Evolutionary conservation across 1,140 invertebrate genomes (phyloP).

Genomic region (Galendromus occidentalis): DNA sequence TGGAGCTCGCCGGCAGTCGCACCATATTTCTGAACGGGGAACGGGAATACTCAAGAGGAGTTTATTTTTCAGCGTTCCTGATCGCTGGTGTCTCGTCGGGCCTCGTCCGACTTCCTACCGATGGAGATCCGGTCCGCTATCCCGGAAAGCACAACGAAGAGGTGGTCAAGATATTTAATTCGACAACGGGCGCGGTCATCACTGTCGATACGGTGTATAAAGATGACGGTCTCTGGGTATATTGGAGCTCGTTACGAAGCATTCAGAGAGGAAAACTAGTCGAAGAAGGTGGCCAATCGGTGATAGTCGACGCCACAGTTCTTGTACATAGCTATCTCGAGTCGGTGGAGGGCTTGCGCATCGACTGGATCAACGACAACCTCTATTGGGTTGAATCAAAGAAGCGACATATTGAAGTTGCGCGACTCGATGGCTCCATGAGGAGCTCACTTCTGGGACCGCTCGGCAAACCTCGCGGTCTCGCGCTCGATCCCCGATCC

Average conservation of each 20-base stretch:
- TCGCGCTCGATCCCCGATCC: not conserved
- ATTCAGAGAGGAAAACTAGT: not conserved
- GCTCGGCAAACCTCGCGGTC: not conserved
- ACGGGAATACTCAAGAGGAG: too few species aligned
- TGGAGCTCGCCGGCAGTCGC: too few species aligned
- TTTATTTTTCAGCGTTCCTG: not conserved
- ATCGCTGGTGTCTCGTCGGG: conserved; percentile 9
- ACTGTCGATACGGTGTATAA: conserved; percentile 6
- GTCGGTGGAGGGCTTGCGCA: not conserved
- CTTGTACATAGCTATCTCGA: conserved; percentile 11
- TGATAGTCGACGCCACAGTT: not conserved
- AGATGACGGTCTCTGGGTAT: conserved; percentile 10
- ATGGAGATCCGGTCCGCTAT: conserved; percentile 1
- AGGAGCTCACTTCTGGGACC: not conserved
- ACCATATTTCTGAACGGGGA: too few species aligned
- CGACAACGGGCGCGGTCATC: conserved; percentile 2
- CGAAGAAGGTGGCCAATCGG: not conserved
- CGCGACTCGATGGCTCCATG: conserved; percentile 2
- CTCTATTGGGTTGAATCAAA: conserved; percentile 10
- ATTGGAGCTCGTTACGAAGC: conserved; percentile 2
- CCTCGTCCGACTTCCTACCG: not conserved
- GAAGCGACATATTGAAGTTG: conserved; percentile 4
- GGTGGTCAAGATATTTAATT: not conserved
- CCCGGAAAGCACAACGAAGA: not conserved
- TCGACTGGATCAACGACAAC: conserved; percentile 10